Conservation (phyloP, 2,113 vertebrate genomes). For the Carassius carassius region DNA sequence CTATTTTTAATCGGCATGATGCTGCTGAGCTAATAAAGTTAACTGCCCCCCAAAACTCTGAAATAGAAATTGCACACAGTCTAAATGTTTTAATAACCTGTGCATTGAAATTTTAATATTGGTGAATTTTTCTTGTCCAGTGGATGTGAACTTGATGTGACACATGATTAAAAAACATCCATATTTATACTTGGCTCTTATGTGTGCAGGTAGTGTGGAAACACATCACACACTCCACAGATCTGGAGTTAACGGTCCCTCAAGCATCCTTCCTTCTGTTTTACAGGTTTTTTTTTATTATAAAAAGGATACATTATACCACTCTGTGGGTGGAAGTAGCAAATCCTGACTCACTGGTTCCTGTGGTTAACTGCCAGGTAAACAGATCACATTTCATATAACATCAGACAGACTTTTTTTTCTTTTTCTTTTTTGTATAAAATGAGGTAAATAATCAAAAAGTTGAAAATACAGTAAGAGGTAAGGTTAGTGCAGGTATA, state of each 20-base stretch:
- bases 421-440: too few species aligned
- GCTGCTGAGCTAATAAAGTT: not conserved
- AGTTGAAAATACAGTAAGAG: too few species aligned
- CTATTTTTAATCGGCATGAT: not conserved
- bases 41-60: not conserved
- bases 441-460: too few species aligned
- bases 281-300: not conserved
- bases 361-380: constrained; percentile 63
- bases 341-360: constrained; percentile 50
- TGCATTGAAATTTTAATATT: not conserved
- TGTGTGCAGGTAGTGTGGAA: not conserved
- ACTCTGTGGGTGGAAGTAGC: not conserved
- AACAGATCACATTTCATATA: too few species aligned
- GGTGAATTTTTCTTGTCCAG: not conserved
- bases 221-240: not conserved
- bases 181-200: not conserved
- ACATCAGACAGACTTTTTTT: too few species aligned
- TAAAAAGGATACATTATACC: not conserved
- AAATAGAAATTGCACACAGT: constrained; percentile 10
- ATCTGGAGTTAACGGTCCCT: not conserved
- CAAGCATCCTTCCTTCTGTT: not conserved
- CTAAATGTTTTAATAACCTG: not conserved
- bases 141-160: not conserved
- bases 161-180: not conserved
- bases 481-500: too few species aligned